A percentile compares a stretch with the other conserved stretches of the same genome.
phyloP scores from a whole-genome alignment of 1,140 invertebrate species.

The Sogatella furcifera region DNA sequence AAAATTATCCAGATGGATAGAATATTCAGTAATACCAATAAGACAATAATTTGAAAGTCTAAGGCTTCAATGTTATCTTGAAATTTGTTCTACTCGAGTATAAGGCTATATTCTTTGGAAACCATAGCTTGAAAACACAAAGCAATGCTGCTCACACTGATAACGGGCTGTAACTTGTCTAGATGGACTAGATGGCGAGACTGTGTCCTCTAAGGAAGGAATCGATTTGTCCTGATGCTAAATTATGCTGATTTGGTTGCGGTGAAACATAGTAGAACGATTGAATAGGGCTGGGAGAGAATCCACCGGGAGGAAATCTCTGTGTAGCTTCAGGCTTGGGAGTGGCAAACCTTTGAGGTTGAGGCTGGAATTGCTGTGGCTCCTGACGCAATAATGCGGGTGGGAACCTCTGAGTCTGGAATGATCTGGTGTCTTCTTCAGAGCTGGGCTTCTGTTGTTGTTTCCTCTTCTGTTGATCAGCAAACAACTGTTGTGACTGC shows the following conservation, averaged over 20 bases:
- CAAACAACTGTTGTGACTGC: slow-evolving; percentile 60
- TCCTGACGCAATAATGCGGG: slow-evolving; percentile 20
- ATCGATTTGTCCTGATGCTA: slow-evolving; percentile 54
- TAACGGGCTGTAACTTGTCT: too few species aligned
- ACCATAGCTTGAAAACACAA: too few species aligned
- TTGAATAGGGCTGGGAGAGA: slow-evolving; percentile 10
- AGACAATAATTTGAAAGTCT: too few species aligned
- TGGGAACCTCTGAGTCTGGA: slow-evolving; percentile 13
- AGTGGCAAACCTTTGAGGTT: slow-evolving; percentile 17
- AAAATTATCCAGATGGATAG: too few species aligned
- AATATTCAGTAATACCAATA: too few species aligned
- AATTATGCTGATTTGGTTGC: slow-evolving; percentile 11
- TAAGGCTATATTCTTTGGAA: too few species aligned
- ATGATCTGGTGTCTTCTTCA: slow-evolving; percentile 1
- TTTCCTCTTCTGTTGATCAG: slow-evolving; percentile 48
- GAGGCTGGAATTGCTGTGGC: slow-evolving; percentile 13
- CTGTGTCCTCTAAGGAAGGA: slow-evolving; percentile 64
- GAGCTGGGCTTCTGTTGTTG: slow-evolving; percentile 14
- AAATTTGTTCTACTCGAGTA: too few species aligned
- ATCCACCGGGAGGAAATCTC: slow-evolving; percentile 5
- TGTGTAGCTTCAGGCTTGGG: slow-evolving; percentile 7
- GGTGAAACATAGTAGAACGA: slow-evolving; percentile 54
- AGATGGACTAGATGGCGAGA: slow-evolving; percentile 41
- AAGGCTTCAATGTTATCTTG: too few species aligned
- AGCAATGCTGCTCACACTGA: too few species aligned